phyloP scores from a whole-genome alignment of 2,797 vertebrate species.

The Paedocypris micromegethes region DNA sequence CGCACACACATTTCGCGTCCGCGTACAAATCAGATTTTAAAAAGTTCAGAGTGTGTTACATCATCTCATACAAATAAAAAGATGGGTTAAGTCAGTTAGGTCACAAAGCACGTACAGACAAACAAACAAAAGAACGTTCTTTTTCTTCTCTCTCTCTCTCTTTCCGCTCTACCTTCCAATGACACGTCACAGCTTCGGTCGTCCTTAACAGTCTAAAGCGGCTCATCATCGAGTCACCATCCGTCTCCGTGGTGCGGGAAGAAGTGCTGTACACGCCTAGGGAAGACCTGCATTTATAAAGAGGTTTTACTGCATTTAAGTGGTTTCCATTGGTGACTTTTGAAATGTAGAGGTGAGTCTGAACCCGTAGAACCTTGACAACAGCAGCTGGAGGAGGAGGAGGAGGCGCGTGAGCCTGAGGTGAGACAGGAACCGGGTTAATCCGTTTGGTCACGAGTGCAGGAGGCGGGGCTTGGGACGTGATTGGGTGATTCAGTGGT shows the following conservation, averaged over 20 bases:
- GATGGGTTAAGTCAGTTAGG: slow-evolving; percentile 53
- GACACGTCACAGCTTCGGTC: slow-evolving; percentile 51
- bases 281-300: slow-evolving; percentile 38
- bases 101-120: slow-evolving; percentile 40
- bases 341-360: slow-evolving; percentile 38
- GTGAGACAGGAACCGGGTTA: neutral
- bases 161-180: slow-evolving; percentile 55
- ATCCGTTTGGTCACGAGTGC: slow-evolving; percentile 40
- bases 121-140: slow-evolving; percentile 40
- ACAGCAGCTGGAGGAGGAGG: slow-evolving; percentile 62
- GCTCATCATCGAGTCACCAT: too few species aligned
- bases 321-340: slow-evolving; percentile 7
- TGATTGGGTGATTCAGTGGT: slow-evolving; percentile 70
- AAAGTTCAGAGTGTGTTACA: slow-evolving; percentile 37
- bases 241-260: too few species aligned
- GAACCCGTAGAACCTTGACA: slow-evolving; percentile 71
- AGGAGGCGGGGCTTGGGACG: slow-evolving; percentile 34
- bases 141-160: slow-evolving; percentile 45
- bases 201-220: slow-evolving; percentile 34
- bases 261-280: slow-evolving; percentile 39
- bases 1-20: slow-evolving; percentile 36
- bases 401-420: slow-evolving; percentile 10
- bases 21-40: slow-evolving; percentile 52
- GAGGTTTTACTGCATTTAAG: slow-evolving; percentile 35
- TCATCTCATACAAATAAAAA: slow-evolving; percentile 48